A percentile compares a stretch with the other conserved stretches of the same genome.
Evolutionary conservation across 2,113 vertebrate genomes (phyloP).

Genomic region (Lasiurus cinereus): DNA sequence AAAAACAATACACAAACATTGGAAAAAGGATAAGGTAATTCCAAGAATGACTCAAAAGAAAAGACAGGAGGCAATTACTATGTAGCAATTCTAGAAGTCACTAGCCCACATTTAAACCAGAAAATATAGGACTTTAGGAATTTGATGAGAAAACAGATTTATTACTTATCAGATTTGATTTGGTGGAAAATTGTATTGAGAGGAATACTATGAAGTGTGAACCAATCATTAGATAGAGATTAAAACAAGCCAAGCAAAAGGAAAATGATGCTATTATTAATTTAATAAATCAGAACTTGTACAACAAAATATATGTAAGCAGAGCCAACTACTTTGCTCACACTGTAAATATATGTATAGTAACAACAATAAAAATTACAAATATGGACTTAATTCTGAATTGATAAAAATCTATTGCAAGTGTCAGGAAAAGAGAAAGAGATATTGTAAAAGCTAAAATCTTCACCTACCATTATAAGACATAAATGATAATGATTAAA

Average conservation of each 20-base stretch:
- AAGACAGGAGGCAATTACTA: neutral
- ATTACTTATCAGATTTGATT: neutral
- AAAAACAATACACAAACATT: neutral
- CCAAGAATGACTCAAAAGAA: neutral
- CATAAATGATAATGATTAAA: neutral
- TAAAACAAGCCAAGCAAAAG: neutral
- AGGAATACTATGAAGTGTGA: neutral
- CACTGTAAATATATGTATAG: neutral
- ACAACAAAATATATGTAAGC: slow-evolving; percentile 29
- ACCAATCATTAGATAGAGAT: slow-evolving; percentile 25
- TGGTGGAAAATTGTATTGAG: neutral
- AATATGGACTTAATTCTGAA: neutral
- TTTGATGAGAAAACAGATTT: neutral
- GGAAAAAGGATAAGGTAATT: neutral
- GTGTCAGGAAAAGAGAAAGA: neutral
- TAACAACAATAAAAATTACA: neutral
- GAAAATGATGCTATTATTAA: slow-evolving; percentile 8
- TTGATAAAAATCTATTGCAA: slow-evolving; percentile 1
- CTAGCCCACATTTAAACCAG: neutral
- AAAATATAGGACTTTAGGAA: neutral
- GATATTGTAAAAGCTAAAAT: neutral
- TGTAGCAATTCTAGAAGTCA: neutral
- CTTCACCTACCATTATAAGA: neutral
- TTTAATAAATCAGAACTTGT: neutral
- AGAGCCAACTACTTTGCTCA: neutral